Base-by-base conservation (phyloP, 2,888 invertebrate genomes). In the Drosophila incognita region DNA sequence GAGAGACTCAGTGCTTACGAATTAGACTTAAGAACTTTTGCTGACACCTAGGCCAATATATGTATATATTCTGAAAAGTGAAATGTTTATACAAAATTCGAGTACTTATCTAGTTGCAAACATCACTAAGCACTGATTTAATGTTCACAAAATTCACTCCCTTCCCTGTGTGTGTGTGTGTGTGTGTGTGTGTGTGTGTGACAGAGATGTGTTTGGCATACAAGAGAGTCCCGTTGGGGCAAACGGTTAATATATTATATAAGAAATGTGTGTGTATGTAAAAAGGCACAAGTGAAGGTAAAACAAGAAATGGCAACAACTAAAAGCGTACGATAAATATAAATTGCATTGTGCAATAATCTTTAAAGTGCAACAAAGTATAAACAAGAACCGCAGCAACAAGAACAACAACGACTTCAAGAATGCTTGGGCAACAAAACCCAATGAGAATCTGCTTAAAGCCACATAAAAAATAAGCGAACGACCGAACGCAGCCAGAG, bases 321-420 rank as follows among this genome's bases (percentile, higher is more conserved):
- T 81, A 85, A 86, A 75, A 85, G 82, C 76, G 76, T 73, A 82
- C 79, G 79, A 88, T 87, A 88, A 89, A 87, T 89, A 89, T 89
- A 89, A 87, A 89, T 89, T 87, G 90, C 90, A 85, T 88, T 88
- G 83, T 87, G 90, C 77, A 89, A 89, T 89, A 86, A 86, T 86
- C 87, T 89, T 85, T 72, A 87, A 87, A 86, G 86, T 89, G 89
- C 85, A 84, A 86, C 87, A 89, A 86, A 89, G 87, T 84, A 89
- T 76, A 79, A 79, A 78, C 76, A 87, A 72, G 80, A 76, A 68
- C 52, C n/a, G 40, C 63, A 76, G 67, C 69, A 57, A 68, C 52
- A 62, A 61, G 57, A 60, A 64, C 53, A 70, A 63, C 33, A 70
- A 61, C 27, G 27, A 46, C 51, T 33, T 46, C n/a, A 33, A 51